phyloP scores from a whole-genome alignment of 53 echinoderm and acorn worm genomes.

The Hippasteria phrygiana region DNA sequence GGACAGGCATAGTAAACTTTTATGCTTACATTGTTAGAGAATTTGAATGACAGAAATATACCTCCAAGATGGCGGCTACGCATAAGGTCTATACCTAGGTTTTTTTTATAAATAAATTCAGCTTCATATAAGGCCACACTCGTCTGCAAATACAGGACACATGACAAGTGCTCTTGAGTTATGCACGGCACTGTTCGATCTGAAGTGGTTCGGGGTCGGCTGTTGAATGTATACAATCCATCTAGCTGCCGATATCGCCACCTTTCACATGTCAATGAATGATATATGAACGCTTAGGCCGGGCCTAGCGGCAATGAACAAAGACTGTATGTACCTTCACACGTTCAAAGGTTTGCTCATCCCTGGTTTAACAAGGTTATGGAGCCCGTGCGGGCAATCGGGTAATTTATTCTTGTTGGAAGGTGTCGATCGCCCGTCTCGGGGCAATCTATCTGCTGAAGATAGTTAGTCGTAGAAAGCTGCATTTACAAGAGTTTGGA shows the following conservation, averaged over 20 bases:
- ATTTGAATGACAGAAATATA: too few species aligned
- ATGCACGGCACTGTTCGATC: background rate
- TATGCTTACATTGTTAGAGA: too few species aligned
- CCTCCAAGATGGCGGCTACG: too few species aligned
- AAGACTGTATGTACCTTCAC: background rate
- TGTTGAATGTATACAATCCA: background rate
- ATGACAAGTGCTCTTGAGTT: background rate
- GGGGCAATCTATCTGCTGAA: background rate
- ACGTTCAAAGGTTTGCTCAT: background rate
- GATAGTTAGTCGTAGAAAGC: background rate
- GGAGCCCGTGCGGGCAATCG: background rate
- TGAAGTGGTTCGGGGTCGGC: background rate
- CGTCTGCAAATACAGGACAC: background rate
- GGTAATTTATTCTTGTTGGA: background rate
- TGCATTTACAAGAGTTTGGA: too few species aligned
- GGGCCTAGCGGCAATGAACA: background rate
- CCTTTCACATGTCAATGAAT: background rate
- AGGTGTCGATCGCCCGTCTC: background rate
- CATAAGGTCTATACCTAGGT: too few species aligned
- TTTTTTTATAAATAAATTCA: too few species aligned
- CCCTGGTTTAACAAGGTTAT: conserved; percentile 17
- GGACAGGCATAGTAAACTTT: too few species aligned
- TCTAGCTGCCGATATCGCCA: background rate
- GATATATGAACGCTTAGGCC: background rate
- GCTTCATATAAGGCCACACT: too few species aligned